phyloP scores from a whole-genome alignment of 2,797 vertebrate species.

The Pyrocephalus nanus region DNA sequence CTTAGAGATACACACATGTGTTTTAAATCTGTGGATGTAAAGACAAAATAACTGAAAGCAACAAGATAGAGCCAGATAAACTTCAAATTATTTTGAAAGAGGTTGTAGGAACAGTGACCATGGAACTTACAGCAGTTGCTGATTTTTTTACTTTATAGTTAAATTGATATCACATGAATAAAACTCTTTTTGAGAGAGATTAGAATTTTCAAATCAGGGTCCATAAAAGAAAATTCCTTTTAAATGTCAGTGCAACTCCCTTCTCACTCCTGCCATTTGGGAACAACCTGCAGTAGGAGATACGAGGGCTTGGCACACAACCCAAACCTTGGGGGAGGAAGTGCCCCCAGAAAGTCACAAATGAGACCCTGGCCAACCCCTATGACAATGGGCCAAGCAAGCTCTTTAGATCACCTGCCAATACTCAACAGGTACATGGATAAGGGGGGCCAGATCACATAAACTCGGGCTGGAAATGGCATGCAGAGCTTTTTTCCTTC shows the following conservation, averaged over 20 bases:
- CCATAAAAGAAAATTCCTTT: not conserved
- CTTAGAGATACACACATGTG: not conserved
- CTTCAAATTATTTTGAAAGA: not conserved
- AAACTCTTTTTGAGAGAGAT: not conserved
- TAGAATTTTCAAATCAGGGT: not conserved
- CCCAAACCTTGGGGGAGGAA: not conserved
- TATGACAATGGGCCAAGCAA: not conserved
- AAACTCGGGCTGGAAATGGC: not conserved
- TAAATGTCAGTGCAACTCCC: not conserved
- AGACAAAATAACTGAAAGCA: not conserved
- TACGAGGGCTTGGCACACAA: not conserved
- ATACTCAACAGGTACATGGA: not conserved
- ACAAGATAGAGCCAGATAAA: not conserved
- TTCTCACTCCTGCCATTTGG: not conserved
- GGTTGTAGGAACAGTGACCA: not conserved
- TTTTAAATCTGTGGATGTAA: not conserved
- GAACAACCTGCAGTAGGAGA: not conserved
- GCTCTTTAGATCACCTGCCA: not conserved
- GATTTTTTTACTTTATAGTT: not conserved
- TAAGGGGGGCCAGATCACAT: not conserved
- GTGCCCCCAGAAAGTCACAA: not conserved
- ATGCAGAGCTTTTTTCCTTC: not conserved
- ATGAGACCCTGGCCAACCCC: not conserved
- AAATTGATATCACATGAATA: not conserved
- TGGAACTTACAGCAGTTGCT: not conserved